Evolutionary conservation across 2,113 vertebrate species (phyloP), one percentile per base, ranked within the genome.

Genomic region (Australoheros scitulus): DNA sequence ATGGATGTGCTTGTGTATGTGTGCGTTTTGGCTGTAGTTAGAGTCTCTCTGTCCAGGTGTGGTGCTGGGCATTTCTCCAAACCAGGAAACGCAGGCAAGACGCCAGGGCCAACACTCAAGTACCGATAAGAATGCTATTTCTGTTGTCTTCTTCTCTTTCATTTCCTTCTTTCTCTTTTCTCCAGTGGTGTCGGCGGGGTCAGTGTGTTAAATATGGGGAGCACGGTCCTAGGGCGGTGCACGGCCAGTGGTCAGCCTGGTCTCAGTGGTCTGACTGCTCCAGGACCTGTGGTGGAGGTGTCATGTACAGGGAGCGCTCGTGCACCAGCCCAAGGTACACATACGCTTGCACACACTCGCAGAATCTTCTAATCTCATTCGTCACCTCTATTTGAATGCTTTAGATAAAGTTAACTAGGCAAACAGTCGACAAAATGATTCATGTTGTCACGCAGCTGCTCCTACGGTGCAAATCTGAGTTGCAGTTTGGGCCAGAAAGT

Each of bases 141-240:
- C 17, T 87, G 58, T 80, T 76, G 41, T 89, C 61, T 57, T 87
- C 77, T 83, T 43, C 3, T 72, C 20, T 72, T 65, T 89, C 34
- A 77, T 70, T 88, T 68, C 18, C 9, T 38, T 41, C 4, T 24
- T 7, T 56, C 34, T 52, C 22, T 61, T 68, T 11, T 75, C 14
- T 14, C 38, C 96, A 99, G 98, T 99, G 98, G 98, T 99, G 98
- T 90, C 97, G 98, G 79, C 96, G 96, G 89, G 98, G 98, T 60
- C 97, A 99, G 91, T 99, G 98, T 87, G 97, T 99, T 3, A 97
- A 95, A 70, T 95, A 96, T 0, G 98, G 98, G 29, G 98, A 99
- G 13, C 95, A 97, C 0, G 98, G 98, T 2, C 98, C 98, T 10
- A 95, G 93, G 76, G 95, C 98, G 0, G 58, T 99, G 41, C 92